Percentiles rank a stretch among this genome's conserved stretches.
Evolutionary conservation across 2,888 invertebrate genomes (phyloP).

Genomic region (Aphodius sticticus): DNA sequence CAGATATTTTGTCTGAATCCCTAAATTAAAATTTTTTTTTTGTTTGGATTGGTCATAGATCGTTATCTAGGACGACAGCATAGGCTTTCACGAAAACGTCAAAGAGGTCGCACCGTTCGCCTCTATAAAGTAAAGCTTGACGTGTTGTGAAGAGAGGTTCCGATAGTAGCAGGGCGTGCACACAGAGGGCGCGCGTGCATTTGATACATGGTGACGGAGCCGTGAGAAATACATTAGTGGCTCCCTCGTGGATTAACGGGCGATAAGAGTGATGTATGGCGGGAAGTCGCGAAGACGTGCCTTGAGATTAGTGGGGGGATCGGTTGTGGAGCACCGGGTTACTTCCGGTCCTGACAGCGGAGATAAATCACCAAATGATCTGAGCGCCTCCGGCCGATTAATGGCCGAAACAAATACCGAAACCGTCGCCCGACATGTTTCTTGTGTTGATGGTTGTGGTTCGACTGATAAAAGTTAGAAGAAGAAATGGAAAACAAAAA

Average conservation of each 20-base stretch:
- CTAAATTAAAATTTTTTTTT: no score
- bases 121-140: not conserved
- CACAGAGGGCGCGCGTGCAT: constrained; percentile 19
- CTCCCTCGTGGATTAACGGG: constrained; percentile 53
- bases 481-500: no score
- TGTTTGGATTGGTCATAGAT: not conserved
- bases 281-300: constrained; percentile 60
- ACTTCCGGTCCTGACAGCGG: constrained; percentile 59
- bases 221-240: constrained; percentile 37
- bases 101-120: constrained; percentile 25
- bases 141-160: not conserved
- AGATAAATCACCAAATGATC: constrained; percentile 56
- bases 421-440: not conserved
- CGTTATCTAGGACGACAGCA: not conserved
- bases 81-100: constrained; percentile 25
- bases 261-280: constrained; percentile 59
- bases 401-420: constrained; percentile 15
- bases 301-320: constrained; percentile 58
- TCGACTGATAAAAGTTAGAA: no score
- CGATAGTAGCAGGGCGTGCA: not conserved
- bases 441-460: no score
- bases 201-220: constrained; percentile 36
- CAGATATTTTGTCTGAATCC: no score
- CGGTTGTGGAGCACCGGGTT: constrained; percentile 59
- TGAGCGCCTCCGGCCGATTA: constrained; percentile 16